Evolutionary conservation across 2,113 vertebrate species (phyloP), one percentile per base, ranked within the genome.

Genomic region (Chloropsis hardwickii): DNA sequence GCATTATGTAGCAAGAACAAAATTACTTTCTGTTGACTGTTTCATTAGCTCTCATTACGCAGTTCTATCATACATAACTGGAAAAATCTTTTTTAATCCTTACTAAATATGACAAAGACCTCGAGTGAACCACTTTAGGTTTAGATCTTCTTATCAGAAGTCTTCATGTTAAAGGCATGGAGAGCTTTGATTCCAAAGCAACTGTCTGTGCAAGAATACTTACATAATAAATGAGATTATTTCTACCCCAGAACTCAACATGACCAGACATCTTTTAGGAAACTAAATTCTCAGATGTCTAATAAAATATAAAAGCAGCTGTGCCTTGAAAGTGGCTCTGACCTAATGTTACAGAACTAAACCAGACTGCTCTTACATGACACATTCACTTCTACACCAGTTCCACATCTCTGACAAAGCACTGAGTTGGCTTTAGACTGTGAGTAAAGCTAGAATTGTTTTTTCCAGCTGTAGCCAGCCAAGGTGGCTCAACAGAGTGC

Each of bases 71-170:
- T 8, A 78, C 48, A 11, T 66, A 95, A 87, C 79, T 31, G 11
- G 44, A 74, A 92, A 78, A 84, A 91, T 47, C 60, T 80, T 81
- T 45, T 81, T 89, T 89, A 81, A 95, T 91, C 35, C 65, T 81
- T 81, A 66, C 56, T 56, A 71, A 89, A 87, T 56, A 86, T 1
- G 64, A 83, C 64, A 86, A 91, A 87, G 65, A 76, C 37, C 58
- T 40, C 2, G 3, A 96, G 20, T 71, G n/a, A 93, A 87, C 57
- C 67, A 54, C 39, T 91, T 79, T 47, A 69, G 88, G 35, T 78
- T 85, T 54, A 72, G 45, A 81, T 83, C 60, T 64, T 86, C 69
- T 77, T 74, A 87, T 67, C 53, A 87, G 60, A 95, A 89, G 18
- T 33, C 29, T 89, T 83, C 56, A 51, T 62, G 44, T 74, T 81